These are phyloP conservation scores for Entomyzon cyanotis DNA, from an alignment of 2,113 vertebrate genomes.

Conservation along the genomic window DNA sequence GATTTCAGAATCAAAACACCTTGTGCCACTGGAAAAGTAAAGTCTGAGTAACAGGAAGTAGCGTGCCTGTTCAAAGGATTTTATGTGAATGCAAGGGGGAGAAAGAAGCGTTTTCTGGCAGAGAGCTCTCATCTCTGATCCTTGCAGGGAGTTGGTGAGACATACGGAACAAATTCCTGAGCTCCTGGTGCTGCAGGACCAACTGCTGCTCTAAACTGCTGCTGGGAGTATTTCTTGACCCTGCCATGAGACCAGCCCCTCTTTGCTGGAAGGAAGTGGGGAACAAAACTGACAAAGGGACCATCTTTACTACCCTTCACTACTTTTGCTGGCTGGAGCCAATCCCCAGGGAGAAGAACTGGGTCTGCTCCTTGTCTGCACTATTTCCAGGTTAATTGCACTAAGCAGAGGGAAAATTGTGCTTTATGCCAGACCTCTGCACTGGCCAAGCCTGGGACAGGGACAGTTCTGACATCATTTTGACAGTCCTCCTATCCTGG, in stretches of 20 bases:
- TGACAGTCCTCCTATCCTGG: not conserved
- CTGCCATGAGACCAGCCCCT: not conserved
- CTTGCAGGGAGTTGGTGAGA: slow-evolving; percentile 50
- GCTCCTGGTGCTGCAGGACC: not conserved
- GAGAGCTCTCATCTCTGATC: not conserved
- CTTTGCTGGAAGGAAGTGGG: not conserved
- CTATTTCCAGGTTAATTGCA: not conserved
- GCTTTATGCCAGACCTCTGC: not conserved
- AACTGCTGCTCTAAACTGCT: not conserved
- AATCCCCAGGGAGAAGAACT: not conserved
- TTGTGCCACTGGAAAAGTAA: not conserved
- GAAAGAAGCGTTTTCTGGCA: not conserved
- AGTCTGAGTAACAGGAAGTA: not conserved
- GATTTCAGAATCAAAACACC: not conserved
- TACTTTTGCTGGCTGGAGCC: not conserved
- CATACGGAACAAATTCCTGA: slow-evolving; percentile 31
- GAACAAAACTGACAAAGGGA: not conserved
- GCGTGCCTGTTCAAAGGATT: not conserved
- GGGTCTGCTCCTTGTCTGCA: not conserved
- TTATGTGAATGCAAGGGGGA: not conserved
- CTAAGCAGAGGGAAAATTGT: not conserved
- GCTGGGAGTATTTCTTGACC: not conserved
- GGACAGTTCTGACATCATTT: not conserved
- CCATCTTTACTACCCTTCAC: not conserved
- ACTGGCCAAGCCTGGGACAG: not conserved